Evolutionary conservation across 30 jellyfish, hydroid and myxozoan genomes (phyloP), one percentile per base, ranked within the genome.

Genomic region (Mastigias papua): DNA sequence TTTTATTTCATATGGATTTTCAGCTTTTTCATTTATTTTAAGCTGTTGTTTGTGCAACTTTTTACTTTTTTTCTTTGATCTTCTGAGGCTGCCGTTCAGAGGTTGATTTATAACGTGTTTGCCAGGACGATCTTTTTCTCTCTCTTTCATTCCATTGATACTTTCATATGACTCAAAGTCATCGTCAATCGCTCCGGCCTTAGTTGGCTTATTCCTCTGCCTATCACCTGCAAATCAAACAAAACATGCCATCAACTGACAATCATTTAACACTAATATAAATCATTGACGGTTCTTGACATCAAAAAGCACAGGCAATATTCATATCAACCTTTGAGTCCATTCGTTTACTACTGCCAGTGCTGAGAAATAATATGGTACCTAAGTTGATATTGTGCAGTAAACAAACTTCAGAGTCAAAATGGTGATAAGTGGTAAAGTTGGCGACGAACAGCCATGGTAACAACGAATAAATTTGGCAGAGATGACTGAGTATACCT

Each of bases 111-210:
- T 54, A 0, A 86, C 93, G 26, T 84, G 71, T 58, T 71, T 71
- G 13, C 70, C 87, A 1, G 28, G 26, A 0, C 29, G 49, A 76
- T 28, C 35, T 15, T 29, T 34, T 26, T 30, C n/a, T 22, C 37
- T 25, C 20, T 31, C 30, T 29, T 34, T 37, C 37, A 67, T 46
- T 28, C 77, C 91, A 46, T 70, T 51, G 27, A 31, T 33, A 23
- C 73, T 26, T n/a, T 69, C 93, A 57, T 84, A 84, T 1, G 93
- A 62, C 34, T 57, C 81, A 54, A 20, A 17, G 42, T 51, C 87
- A 0, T 84, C 93, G 25, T 84, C 93, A 2, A 28, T 72, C 4
- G 93, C 93, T 0, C 93, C 93, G 33, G 86, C 72, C 19, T 25
- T 72, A 0, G 81, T 29, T 32, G 57, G 58, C 23, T 84, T 84